Percentiles rank a stretch among this genome's conserved stretches.
These are phyloP conservation scores for Adrianichthys oophorus DNA, from an alignment of 2,797 vertebrate genomes.

Conservation along the genomic window DNA sequence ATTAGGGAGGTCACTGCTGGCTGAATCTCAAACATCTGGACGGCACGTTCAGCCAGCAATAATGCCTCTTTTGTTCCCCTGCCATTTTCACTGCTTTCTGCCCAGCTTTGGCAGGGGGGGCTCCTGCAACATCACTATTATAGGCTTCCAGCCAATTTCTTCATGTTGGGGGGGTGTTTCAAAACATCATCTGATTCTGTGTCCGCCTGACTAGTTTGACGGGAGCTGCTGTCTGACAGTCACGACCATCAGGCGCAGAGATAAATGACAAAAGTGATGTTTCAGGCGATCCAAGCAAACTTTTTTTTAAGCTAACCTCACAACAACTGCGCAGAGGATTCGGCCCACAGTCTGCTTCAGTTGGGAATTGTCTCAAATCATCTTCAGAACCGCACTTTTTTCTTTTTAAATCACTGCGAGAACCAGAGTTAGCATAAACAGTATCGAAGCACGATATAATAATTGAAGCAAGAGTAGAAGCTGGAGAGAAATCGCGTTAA, in stretches of 20 bases:
- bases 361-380: too few species aligned
- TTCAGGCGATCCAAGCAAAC: too few species aligned
- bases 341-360: too few species aligned
- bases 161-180: constrained; percentile 46
- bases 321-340: too few species aligned
- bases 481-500: too few species aligned
- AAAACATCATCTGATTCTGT: constrained; percentile 47
- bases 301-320: too few species aligned
- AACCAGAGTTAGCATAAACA: too few species aligned
- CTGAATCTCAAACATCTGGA: constrained; percentile 83
- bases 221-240: constrained; percentile 19
- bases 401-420: too few species aligned
- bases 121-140: constrained; percentile 49
- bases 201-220: constrained; percentile 28
- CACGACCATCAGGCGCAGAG: constrained; percentile 8
- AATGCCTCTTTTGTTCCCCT: constrained; percentile 77
- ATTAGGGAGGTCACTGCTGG: constrained; percentile 68
- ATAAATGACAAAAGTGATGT: too few species aligned
- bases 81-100: constrained; percentile 70
- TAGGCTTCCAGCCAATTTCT: constrained; percentile 50
- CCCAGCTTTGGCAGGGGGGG: constrained; percentile 69
- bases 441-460: too few species aligned
- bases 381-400: too few species aligned
- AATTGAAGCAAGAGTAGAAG: too few species aligned
- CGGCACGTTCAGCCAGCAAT: constrained; percentile 78